Percentiles rank a stretch among this genome's conserved stretches.
phyloP scores from a whole-genome alignment of 2,113 vertebrate species.

The Gila orcuttii region DNA sequence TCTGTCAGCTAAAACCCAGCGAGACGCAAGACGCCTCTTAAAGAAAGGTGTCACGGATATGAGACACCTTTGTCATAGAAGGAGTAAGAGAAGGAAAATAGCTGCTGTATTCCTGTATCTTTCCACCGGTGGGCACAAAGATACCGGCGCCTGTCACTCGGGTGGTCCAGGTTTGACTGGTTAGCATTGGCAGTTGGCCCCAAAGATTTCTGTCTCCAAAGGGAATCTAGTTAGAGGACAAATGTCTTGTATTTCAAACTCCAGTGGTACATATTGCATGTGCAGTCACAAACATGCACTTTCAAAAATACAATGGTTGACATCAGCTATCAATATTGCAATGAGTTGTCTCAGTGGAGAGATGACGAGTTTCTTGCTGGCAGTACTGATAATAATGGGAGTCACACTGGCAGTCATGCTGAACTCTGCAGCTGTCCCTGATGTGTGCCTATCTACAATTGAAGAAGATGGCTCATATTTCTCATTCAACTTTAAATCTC shows the following conservation, averaged over 20 bases:
- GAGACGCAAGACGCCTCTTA: conserved; percentile 14
- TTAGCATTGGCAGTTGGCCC: conserved; percentile 16
- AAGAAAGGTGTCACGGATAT: conserved; percentile 34
- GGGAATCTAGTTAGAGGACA: conserved; percentile 11
- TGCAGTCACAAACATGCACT: conserved; percentile 16
- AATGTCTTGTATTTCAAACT: conserved; percentile 51
- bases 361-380: conserved; percentile 31
- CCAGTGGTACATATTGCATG: conserved; percentile 7
- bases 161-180: conserved; percentile 4
- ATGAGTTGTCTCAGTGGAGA: conserved; percentile 36
- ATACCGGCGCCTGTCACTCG: background rate
- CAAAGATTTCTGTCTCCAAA: conserved; percentile 16
- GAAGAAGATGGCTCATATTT: conserved; percentile 15
- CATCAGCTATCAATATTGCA: conserved; percentile 47
- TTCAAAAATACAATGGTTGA: conserved; percentile 32
- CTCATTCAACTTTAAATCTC: conserved; percentile 20
- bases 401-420: conserved; percentile 46
- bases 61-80: background rate
- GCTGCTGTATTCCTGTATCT: background rate
- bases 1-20: background rate
- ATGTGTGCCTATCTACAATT: conserved; percentile 2
- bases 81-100: background rate
- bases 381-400: conserved; percentile 45
- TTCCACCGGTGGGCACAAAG: background rate
- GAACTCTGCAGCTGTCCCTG: conserved; percentile 42